Conservation (phyloP, 1,140 invertebrate genomes). For the Ladona fulva region DNA sequence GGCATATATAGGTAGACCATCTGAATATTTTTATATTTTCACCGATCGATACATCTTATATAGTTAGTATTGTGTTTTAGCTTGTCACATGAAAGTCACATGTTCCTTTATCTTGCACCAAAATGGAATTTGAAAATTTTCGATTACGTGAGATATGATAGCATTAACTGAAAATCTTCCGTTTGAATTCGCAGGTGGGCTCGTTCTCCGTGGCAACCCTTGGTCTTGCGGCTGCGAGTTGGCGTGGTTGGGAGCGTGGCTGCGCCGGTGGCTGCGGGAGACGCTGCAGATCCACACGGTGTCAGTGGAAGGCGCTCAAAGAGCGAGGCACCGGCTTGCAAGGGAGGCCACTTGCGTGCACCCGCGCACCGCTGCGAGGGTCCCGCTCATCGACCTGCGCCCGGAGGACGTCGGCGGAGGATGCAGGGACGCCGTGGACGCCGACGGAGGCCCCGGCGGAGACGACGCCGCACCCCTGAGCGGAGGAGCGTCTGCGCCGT, state of each 20-base stretch:
- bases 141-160: no score
- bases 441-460: background rate
- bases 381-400: constrained; percentile 59
- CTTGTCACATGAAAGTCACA: no score
- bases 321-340: constrained; percentile 36
- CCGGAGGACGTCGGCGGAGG: constrained; percentile 66
- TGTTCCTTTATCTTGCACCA: no score
- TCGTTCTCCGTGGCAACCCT: constrained; percentile 73
- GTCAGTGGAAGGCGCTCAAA: constrained; percentile 42
- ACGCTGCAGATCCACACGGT: constrained; percentile 61
- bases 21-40: no score
- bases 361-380: constrained; percentile 42
- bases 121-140: no score
- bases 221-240: constrained; percentile 78
- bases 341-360: constrained; percentile 55
- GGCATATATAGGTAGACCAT: no score
- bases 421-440: constrained; percentile 55
- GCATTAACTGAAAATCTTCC: no score
- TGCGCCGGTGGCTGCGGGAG: constrained; percentile 72
- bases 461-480: constrained; percentile 31
- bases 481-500: background rate
- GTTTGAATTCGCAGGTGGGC: constrained; percentile 64
- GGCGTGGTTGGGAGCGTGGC: constrained; percentile 81
- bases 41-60: no score
- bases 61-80: no score